Conservation (phyloP, 1,140 invertebrate species). For the Apocrypta bakeri region DNA sequence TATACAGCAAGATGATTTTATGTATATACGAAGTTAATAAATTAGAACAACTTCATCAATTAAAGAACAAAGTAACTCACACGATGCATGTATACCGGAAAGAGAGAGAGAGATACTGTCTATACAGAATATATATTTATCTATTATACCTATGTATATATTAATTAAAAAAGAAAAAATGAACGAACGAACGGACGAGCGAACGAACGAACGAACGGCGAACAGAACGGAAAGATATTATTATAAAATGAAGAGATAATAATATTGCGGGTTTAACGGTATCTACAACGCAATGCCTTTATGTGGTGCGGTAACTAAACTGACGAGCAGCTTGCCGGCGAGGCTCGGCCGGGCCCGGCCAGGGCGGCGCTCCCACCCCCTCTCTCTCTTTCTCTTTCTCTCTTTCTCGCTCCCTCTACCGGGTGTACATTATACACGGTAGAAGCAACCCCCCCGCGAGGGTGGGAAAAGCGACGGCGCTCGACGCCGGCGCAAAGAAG, state of each 20-base stretch:
- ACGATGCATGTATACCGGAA: no score
- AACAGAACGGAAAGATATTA: conserved; percentile 47
- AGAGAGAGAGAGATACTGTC: no score
- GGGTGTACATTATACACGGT: neutral
- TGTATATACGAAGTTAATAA: no score
- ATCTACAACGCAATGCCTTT: conserved; percentile 75
- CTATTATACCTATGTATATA: no score
- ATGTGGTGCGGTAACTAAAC: conserved; percentile 77
- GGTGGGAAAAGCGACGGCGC: conserved; percentile 48
- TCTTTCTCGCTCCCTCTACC: neutral
- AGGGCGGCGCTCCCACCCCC: conserved; percentile 58
- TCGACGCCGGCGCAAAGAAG: conserved; percentile 53
- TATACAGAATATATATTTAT: no score
- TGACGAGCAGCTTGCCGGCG: conserved; percentile 62
- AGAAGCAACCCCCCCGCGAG: conserved; percentile 25
- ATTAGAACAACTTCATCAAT: no score
- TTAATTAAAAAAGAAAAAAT: no score
- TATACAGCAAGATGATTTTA: no score
- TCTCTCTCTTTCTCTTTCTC: neutral
- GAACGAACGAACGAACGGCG: conserved; percentile 59
- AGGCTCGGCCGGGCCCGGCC: conserved; percentile 39
- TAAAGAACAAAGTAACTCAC: no score
- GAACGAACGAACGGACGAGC: conserved; percentile 49
- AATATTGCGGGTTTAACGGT: conserved; percentile 73
- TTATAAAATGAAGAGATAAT: conserved; percentile 65